These are phyloP conservation scores for Drosophila takahashii DNA, from an alignment of 1,140 invertebrate species.

Conservation along the genomic window DNA sequence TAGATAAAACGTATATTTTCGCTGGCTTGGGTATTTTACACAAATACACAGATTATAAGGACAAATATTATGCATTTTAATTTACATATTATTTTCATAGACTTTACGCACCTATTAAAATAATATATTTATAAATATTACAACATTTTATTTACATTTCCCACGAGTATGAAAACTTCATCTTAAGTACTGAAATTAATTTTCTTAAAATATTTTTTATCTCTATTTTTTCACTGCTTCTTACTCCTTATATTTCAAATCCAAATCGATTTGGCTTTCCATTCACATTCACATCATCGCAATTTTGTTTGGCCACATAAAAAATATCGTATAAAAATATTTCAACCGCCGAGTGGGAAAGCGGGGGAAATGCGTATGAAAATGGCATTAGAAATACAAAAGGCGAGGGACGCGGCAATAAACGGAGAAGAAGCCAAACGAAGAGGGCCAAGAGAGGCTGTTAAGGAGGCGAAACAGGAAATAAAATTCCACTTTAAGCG, in stretches of 20 bases:
- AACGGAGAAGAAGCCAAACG: slow-evolving; percentile 38
- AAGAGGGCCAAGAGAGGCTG: slow-evolving; percentile 4
- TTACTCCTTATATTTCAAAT: slow-evolving; percentile 14
- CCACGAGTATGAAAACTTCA: neutral
- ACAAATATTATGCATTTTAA: neutral
- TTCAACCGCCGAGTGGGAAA: slow-evolving; percentile 37
- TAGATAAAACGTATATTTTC: neutral
- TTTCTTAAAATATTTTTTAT: slow-evolving; percentile 5
- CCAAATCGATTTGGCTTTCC: slow-evolving; percentile 34
- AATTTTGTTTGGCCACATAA: slow-evolving; percentile 53
- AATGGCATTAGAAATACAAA: slow-evolving; percentile 77
- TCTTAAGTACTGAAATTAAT: neutral
- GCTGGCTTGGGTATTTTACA: neutral
- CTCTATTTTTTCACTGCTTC: neutral
- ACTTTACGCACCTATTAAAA: too few species aligned
- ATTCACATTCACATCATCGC: slow-evolving; percentile 19
- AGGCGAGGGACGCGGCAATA: slow-evolving; percentile 51
- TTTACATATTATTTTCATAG: too few species aligned
- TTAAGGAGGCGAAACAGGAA: slow-evolving; percentile 71
- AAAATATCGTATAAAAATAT: slow-evolving; percentile 71
- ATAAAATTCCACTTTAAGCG: slow-evolving; percentile 82
- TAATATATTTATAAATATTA: too few species aligned
- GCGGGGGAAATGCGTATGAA: slow-evolving; percentile 66
- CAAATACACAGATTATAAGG: neutral
- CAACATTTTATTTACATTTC: neutral